These are phyloP conservation scores for Galerucella calmariensis DNA, from an alignment of 2,888 invertebrate species.

Conservation along the genomic window DNA sequence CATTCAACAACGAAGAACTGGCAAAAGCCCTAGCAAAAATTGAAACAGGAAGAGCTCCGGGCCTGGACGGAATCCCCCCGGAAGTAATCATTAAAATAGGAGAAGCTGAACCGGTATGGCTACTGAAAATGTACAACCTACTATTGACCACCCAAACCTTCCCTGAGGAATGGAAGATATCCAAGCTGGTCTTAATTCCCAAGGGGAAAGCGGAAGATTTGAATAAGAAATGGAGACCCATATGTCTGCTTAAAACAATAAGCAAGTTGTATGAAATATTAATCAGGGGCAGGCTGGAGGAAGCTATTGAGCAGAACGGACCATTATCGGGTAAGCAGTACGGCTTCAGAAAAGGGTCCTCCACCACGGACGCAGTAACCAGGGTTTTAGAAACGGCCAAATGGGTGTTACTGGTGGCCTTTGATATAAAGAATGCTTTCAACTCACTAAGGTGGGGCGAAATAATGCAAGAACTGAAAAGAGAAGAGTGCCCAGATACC, in stretches of 20 bases:
- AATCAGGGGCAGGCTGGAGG: slow-evolving; percentile 11
- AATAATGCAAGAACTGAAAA: slow-evolving; percentile 24
- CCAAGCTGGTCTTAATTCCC: slow-evolving; percentile 10
- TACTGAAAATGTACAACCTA: not conserved
- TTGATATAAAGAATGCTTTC: slow-evolving; percentile 30
- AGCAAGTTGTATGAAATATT: slow-evolving; percentile 20
- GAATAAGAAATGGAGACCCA: slow-evolving; percentile 12
- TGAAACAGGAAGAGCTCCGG: not conserved
- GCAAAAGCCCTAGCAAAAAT: not conserved
- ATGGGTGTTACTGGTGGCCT: too few relatives aligned
- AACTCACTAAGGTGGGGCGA: slow-evolving; percentile 28
- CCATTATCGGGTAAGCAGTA: slow-evolving; percentile 6
- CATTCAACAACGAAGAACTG: not conserved
- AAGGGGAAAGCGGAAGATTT: slow-evolving; percentile 6
- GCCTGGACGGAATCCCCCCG: not conserved
- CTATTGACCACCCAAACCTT: not conserved
- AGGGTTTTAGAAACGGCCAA: too few relatives aligned
- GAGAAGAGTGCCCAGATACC: slow-evolving; percentile 14
- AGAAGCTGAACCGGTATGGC: not conserved
- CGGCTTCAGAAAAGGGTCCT: slow-evolving; percentile 2
- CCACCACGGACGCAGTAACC: slow-evolving; percentile 10
- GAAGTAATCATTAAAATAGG: not conserved
- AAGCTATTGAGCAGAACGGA: slow-evolving; percentile 17
- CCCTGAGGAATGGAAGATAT: slow-evolving; percentile 2
- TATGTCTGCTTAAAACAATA: slow-evolving; percentile 15